Evolutionary conservation across 1,140 invertebrate genomes (phyloP).

Genomic region (Pentalonia nigronervosa): DNA sequence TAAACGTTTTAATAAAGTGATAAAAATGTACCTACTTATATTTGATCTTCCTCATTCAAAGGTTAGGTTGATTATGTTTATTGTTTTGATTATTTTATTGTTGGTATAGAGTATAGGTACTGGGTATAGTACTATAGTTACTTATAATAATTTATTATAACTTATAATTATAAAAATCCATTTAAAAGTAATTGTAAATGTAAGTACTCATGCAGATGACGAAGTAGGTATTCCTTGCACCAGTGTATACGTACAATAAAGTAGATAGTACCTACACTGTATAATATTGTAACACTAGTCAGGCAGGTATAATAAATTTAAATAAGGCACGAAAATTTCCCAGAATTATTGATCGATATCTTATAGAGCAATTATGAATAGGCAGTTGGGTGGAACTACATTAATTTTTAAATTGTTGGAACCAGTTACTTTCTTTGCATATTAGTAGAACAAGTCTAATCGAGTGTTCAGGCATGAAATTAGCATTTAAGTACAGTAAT

Average conservation of each 20-base stretch:
- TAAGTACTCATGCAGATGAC: background rate
- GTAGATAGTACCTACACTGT: background rate
- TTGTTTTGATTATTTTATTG: background rate
- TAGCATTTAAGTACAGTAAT: background rate
- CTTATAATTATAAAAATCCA: background rate
- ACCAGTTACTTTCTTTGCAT: conserved; percentile 15
- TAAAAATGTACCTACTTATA: background rate
- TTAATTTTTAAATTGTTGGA: conserved; percentile 3
- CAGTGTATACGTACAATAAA: background rate
- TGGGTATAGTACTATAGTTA: background rate
- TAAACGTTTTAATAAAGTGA: background rate
- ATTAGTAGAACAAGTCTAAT: conserved; percentile 6
- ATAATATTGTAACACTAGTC: background rate
- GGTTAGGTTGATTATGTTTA: background rate
- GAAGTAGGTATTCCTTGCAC: background rate
- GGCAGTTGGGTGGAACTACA: background rate
- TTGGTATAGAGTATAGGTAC: background rate
- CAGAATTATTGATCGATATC: conserved; percentile 17
- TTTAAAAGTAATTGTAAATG: conserved; percentile 3
- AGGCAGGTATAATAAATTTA: background rate
- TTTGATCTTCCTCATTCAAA: background rate
- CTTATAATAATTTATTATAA: too few relatives aligned
- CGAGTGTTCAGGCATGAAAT: background rate
- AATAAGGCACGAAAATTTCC: background rate
- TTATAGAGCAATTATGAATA: background rate